phyloP scores from a whole-genome alignment of 2,888 invertebrate species.

The Gryllus longicercus region DNA sequence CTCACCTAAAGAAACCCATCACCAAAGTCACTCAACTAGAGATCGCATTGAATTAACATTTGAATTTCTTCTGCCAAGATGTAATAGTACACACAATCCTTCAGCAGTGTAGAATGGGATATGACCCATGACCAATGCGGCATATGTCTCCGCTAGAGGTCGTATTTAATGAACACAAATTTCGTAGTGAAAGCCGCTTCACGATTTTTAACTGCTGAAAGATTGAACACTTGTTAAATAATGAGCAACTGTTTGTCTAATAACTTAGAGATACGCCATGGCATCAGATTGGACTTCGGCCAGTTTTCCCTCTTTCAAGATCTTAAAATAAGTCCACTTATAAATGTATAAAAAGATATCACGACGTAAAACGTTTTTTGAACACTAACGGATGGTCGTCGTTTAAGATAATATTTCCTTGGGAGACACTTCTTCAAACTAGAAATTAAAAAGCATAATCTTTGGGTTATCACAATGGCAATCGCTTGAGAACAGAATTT shows the following conservation, averaged over 20 bases:
- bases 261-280: background rate
- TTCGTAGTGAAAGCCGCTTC: too few relatives aligned
- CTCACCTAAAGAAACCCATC: slow-evolving; percentile 2
- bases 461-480: too few relatives aligned
- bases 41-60: slow-evolving; percentile 4
- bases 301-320: background rate
- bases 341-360: background rate
- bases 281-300: background rate
- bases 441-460: too few relatives aligned
- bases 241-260: background rate
- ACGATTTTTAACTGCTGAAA: background rate
- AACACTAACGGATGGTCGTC: background rate
- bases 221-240: background rate
- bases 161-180: too few relatives aligned
- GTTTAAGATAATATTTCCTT: background rate
- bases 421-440: too few relatives aligned
- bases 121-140: too few relatives aligned
- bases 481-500: too few relatives aligned
- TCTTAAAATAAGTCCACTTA: background rate
- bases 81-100: background rate
- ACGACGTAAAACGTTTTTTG: background rate
- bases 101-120: too few relatives aligned
- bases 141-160: too few relatives aligned
- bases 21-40: background rate
- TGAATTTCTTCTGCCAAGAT: background rate